Conservation (phyloP, 2,113 vertebrate genomes). For the Equus quagga region DNA sequence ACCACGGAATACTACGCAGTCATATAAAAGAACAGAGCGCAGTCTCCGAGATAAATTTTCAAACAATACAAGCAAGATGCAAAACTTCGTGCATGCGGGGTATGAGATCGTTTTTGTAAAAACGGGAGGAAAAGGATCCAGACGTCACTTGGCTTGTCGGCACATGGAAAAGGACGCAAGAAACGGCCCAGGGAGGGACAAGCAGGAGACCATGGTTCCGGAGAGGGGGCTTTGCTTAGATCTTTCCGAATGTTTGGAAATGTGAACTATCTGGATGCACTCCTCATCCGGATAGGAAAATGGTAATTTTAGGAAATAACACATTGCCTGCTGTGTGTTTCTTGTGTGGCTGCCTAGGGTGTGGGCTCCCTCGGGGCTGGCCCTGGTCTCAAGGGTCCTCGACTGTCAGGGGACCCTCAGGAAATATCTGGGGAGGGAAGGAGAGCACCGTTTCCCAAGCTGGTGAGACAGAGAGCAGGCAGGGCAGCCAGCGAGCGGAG, state of each 20-base stretch:
- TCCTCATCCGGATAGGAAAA: neutral
- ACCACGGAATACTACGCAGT: fast-evolving
- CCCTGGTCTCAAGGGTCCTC: neutral
- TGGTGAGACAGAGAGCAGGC: conserved; percentile 66
- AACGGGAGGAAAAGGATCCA: neutral
- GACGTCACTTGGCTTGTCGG: neutral
- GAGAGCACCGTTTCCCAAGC: neutral
- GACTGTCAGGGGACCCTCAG: neutral
- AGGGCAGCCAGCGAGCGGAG: neutral
- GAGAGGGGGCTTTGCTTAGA: neutral
- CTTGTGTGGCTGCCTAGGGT: neutral
- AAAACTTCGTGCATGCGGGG: too few relatives aligned
- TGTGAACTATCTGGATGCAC: neutral
- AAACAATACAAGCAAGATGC: neutral
- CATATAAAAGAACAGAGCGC: fast-evolving
- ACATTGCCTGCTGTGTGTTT: fast-evolving
- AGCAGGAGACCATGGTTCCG: neutral
- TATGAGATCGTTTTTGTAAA: fast-evolving
- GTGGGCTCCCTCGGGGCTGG: neutral
- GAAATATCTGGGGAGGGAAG: neutral
- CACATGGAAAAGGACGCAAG: fast-evolving
- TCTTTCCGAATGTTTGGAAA: neutral
- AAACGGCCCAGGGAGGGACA: neutral
- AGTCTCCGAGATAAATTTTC: neutral
- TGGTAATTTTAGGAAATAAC: neutral